Base-by-base conservation (phyloP, 2,888 invertebrate species). In the Tachina lurida region DNA sequence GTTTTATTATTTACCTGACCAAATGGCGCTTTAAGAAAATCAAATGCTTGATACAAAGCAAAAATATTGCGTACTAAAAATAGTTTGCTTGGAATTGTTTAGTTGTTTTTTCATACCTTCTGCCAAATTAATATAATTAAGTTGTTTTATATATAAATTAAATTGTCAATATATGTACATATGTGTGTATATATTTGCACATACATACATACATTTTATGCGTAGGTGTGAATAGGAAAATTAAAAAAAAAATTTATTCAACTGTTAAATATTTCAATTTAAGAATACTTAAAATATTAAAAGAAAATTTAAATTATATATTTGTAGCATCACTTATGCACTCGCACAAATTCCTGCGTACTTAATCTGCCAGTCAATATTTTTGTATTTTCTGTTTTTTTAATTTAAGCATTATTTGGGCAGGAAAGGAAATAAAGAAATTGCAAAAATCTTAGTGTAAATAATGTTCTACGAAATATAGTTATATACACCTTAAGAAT, bases 401-500 rank as follows among this genome's bases (percentile, higher is more conserved):
- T 39, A 31, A n/a, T 49, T n/a, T 19, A 43, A 71, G 15, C 43
- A 9, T 54, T 56, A 31, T 52, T 71, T 52, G 62, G 74, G 52
- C 60, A 73, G 52, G 47, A 74, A 70, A 73, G 52, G 62, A 74
- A 70, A 41, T 49, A 49, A 19, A 58, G 15, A 56, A 54, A 10
- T 9, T 12, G 5, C 10, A 41, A 47, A 73, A n/a, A 60, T 65
- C 17, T 49, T 60, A 31, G 8, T 45, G 73, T 67, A 79, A 74
- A 74, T 52, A 70, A 65, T 76, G 39, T 81, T 67, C 19, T 31
- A 31, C 5, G 9, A 75, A 80, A 80, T 70, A 75, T 49, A 75
- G 80, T 41, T 80, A 73, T 60, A 81, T 83, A 67, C 86, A 80
- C 84, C 79, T 84, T 73, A 88, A 87, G 89, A 89, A 89, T 89